phyloP scores from a whole-genome alignment of 2,797 vertebrate genomes.

The Sphaeramia orbicularis region DNA sequence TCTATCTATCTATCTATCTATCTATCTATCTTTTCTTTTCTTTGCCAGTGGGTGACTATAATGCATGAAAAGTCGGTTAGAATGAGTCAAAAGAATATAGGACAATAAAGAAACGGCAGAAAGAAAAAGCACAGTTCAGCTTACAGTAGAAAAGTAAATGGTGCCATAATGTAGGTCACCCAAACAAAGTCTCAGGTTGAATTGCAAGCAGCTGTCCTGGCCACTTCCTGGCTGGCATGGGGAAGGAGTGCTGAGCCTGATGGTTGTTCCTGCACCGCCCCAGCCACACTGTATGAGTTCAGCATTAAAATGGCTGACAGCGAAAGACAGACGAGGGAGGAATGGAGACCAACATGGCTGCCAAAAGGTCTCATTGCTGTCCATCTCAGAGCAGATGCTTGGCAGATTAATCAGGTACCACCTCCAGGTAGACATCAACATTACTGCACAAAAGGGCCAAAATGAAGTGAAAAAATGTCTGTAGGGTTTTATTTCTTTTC shows the following conservation, averaged over 20 bases:
- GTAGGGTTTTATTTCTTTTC: slow-evolving; percentile 4
- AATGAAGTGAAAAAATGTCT: not conserved
- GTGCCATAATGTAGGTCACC: slow-evolving; percentile 79
- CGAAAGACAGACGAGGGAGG: slow-evolving; percentile 4
- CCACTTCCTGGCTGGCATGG: slow-evolving; percentile 81
- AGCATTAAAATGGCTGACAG: slow-evolving; percentile 66
- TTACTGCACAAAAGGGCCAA: not conserved
- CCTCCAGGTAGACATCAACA: slow-evolving; percentile 18
- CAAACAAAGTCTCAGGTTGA: slow-evolving; percentile 78
- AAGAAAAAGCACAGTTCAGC: slow-evolving; percentile 5
- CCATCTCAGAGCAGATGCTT: slow-evolving; percentile 38
- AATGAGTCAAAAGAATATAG: too few relatives aligned
- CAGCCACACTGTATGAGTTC: slow-evolving; percentile 46
- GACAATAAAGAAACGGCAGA: slow-evolving; percentile 7
- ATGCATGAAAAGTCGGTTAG: too few relatives aligned
- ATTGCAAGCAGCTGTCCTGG: slow-evolving; percentile 80
- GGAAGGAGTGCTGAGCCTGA: slow-evolving; percentile 61
- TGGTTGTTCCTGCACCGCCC: slow-evolving; percentile 56
- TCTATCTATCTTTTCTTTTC: too few relatives aligned
- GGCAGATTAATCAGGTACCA: slow-evolving; percentile 16
- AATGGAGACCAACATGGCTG: slow-evolving; percentile 23
- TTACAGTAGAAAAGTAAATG: slow-evolving; percentile 54
- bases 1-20: too few relatives aligned
- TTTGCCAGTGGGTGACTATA: too few relatives aligned
- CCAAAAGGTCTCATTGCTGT: not conserved